These are phyloP conservation scores for Mimumesa dahlbomi DNA, from an alignment of 2,888 invertebrate genomes.

Conservation along the genomic window DNA sequence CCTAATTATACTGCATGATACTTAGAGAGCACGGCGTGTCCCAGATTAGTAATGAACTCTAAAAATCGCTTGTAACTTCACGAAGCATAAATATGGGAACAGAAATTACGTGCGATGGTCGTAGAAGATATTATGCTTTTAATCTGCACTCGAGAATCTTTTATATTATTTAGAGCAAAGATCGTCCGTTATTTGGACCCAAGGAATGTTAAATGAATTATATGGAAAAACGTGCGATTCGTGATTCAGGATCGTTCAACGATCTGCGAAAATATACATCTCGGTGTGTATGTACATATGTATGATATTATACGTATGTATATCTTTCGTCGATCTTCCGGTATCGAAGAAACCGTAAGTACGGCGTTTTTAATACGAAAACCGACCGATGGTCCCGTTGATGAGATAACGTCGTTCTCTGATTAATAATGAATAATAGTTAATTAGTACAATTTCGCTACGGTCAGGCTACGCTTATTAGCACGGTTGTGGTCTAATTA, in stretches of 20 bases:
- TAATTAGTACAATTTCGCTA: constrained; percentile 74
- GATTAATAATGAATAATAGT: constrained; percentile 65
- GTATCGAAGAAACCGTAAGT: constrained; percentile 8
- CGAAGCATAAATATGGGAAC: constrained; percentile 49
- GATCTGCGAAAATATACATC: no score
- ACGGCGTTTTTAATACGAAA: no score
- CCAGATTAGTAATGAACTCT: constrained; percentile 49
- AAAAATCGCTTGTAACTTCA: constrained; percentile 34
- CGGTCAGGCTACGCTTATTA: constrained; percentile 77
- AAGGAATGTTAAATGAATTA: constrained; percentile 24
- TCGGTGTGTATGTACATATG: no score
- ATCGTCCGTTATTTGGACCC: constrained; percentile 12
- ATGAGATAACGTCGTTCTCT: constrained; percentile 28
- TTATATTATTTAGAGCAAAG: constrained; percentile 27
- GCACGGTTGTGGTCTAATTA: constrained; percentile 78
- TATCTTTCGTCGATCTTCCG: no score
- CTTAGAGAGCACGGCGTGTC: constrained; percentile 27
- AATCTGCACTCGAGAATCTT: constrained; percentile 28
- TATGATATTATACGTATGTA: no score
- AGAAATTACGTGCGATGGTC: constrained; percentile 33
- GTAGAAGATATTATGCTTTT: constrained; percentile 42
- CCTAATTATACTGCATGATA: no score
- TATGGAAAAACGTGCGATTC: no score
- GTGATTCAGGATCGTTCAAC: no score
- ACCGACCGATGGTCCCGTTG: constrained; percentile 47